phyloP scores from a whole-genome alignment of 2,113 vertebrate genomes.

The Thinocorus orbignyianus region DNA sequence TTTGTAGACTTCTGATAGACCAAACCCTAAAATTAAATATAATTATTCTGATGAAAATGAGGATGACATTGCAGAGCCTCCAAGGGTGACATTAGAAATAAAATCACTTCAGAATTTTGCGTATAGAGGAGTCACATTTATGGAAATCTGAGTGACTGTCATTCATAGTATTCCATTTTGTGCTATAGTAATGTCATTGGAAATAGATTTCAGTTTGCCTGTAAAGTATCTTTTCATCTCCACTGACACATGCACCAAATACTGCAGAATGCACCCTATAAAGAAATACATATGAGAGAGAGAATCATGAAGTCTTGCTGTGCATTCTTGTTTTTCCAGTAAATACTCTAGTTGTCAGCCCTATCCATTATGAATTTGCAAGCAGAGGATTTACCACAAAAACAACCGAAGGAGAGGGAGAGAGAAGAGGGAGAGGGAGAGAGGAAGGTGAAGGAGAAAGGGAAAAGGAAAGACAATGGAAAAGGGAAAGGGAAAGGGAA shows the following conservation, averaged over 20 bases:
- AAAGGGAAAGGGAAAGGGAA: too few species aligned
- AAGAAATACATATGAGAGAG: conserved; percentile 37
- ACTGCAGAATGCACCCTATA: background rate
- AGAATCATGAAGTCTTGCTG: conserved; percentile 42
- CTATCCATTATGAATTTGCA: conserved; percentile 27
- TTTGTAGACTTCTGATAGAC: background rate
- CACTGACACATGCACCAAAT: conserved; percentile 49
- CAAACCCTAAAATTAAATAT: conserved; percentile 19
- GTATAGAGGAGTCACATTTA: background rate
- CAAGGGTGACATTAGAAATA: conserved; percentile 42
- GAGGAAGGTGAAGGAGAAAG: accelerated
- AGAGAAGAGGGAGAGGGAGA: accelerated
- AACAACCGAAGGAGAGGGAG: background rate
- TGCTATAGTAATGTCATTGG: conserved; percentile 39
- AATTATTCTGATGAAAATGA: conserved; percentile 43
- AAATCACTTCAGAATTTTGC: conserved; percentile 16
- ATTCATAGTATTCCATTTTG: conserved; percentile 36
- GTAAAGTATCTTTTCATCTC: conserved; percentile 54
- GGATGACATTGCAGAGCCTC: conserved; percentile 12
- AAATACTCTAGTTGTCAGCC: conserved; percentile 38
- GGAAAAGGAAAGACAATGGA: accelerated
- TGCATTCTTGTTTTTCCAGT: conserved; percentile 6
- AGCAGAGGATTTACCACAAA: background rate
- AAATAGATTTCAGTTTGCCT: conserved; percentile 43
- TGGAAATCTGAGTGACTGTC: conserved; percentile 47